A percentile compares a stretch with the other conserved stretches of the same genome.
phyloP scores from a whole-genome alignment of 2,113 vertebrate genomes.

The Calonectris borealis region DNA sequence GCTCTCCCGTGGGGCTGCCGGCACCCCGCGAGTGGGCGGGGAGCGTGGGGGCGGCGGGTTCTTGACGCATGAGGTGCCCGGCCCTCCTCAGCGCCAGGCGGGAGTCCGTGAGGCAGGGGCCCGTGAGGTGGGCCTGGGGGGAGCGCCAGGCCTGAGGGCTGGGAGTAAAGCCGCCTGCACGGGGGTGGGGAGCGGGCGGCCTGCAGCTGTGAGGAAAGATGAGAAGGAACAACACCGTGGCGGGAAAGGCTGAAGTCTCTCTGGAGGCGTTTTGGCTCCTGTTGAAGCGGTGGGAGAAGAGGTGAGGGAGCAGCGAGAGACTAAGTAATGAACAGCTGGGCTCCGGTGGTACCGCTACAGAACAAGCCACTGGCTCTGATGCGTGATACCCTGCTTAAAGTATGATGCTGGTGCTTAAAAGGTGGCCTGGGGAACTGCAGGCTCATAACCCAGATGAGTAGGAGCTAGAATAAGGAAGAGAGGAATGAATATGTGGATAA shows the following conservation, averaged over 20 bases:
- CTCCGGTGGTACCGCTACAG: fast-evolving
- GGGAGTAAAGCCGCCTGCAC: neutral
- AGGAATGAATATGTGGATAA: neutral
- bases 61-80: neutral
- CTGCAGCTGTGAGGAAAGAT: neutral
- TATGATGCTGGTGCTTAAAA: neutral
- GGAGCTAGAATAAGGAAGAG: neutral
- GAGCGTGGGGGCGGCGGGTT: too few species aligned
- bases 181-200: neutral
- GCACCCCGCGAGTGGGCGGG: too few species aligned
- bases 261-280: neutral
- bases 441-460: neutral
- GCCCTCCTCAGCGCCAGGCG: neutral
- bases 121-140: neutral
- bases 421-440: neutral
- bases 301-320: neutral
- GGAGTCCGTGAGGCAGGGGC: neutral
- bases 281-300: too few species aligned
- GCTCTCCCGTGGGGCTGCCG: neutral
- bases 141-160: neutral
- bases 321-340: fast-evolving
- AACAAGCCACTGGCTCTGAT: neutral
- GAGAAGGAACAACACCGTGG: fast-evolving
- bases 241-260: neutral
- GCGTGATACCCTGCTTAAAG: neutral